phyloP scores from a whole-genome alignment of 2,888 invertebrate genomes.

The Troides helena region DNA sequence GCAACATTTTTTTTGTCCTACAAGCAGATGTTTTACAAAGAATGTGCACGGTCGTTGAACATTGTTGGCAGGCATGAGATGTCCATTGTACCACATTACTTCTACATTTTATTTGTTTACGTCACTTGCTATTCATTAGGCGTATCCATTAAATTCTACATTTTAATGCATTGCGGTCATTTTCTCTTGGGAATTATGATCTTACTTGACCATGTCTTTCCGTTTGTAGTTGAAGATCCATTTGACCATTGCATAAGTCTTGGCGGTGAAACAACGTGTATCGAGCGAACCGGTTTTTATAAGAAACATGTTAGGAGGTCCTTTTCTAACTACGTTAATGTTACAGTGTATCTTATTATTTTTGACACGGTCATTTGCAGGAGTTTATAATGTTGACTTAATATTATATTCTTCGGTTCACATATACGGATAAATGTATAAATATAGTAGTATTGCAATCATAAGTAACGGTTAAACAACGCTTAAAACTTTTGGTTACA shows the following conservation, averaged over 20 bases:
- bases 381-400: not conserved
- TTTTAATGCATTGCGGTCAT: conserved; percentile 12
- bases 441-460: not conserved
- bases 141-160: conserved; percentile 5
- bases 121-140: conserved; percentile 8
- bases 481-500: not conserved
- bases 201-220: conserved; percentile 1
- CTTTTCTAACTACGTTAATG: conserved; percentile 52
- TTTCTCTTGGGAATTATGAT: conserved; percentile 11
- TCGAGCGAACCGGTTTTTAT: conserved; percentile 73
- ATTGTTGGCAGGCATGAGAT: conserved; percentile 10
- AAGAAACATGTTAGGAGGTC: conserved; percentile 77
- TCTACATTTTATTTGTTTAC: conserved; percentile 23
- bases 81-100: conserved; percentile 11
- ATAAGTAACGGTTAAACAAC: not conserved
- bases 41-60: conserved; percentile 16
- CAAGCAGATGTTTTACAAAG: conserved; percentile 23
- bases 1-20: conserved; percentile 11
- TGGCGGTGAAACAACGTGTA: conserved; percentile 55
- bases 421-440: not conserved
- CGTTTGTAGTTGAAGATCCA: conserved; percentile 41
- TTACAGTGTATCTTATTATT: conserved; percentile 32
- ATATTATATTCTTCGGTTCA: too few species aligned
- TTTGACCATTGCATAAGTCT: conserved; percentile 73
- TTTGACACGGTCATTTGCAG: conserved; percentile 7